These are phyloP conservation scores for Vireo griseus DNA, from an alignment of 2,797 vertebrate species.

Conservation along the genomic window DNA sequence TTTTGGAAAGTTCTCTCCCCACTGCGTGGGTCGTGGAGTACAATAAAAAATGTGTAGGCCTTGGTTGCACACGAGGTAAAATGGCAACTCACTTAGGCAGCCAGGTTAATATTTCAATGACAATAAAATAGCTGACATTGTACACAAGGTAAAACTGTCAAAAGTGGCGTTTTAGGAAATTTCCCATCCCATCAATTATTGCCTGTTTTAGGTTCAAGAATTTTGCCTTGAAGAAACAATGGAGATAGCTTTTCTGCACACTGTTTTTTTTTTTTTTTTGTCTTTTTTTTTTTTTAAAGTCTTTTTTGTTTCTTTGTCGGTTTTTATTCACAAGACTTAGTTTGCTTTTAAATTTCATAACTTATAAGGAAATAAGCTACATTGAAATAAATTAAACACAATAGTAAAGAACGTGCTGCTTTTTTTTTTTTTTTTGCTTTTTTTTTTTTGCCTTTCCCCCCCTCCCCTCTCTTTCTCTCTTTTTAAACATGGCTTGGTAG, in stretches of 20 bases:
- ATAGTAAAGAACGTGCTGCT: neutral
- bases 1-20: slow-evolving; percentile 10
- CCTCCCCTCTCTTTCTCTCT: neutral
- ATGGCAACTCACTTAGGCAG: neutral
- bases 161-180: slow-evolving; percentile 25
- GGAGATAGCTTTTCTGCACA: neutral
- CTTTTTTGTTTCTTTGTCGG: slow-evolving; percentile 31
- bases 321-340: slow-evolving; percentile 20
- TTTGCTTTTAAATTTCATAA: neutral
- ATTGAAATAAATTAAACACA: slow-evolving; percentile 21
- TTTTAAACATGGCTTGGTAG: slow-evolving; percentile 63
- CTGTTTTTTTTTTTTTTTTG: neutral
- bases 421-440: neutral
- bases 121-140: slow-evolving; percentile 3
- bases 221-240: neutral
- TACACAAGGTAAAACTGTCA: neutral
- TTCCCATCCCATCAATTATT: slow-evolving; percentile 31
- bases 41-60: slow-evolving; percentile 11
- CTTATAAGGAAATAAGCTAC: slow-evolving; percentile 1
- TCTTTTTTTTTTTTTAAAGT: neutral
- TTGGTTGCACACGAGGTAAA: neutral
- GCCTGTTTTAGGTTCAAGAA: neutral
- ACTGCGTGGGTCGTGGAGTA: neutral
- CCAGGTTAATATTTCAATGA: slow-evolving; percentile 32
- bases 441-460: neutral